Evolutionary conservation across 2,113 vertebrate genomes (phyloP), one percentile per base, ranked within the genome.

Genomic region (Oxyura jamaicensis): DNA sequence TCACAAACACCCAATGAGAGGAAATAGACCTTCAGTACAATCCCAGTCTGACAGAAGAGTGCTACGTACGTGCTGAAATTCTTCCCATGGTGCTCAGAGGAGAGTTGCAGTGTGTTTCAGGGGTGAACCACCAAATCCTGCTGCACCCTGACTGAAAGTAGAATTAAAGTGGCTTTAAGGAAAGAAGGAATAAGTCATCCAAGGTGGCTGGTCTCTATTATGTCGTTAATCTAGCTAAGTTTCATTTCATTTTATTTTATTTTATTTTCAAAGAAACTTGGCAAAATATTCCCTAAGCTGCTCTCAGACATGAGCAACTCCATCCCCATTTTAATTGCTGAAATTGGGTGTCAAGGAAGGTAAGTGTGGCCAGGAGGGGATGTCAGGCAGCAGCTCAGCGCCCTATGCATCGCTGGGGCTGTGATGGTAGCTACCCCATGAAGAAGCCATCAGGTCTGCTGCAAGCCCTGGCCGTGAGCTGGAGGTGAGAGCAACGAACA

Each of bases 331-430:
- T 75, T 25, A 52, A 6, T 41, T 58, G 17, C 42, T 41, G 53
- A n/a, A 35, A 33, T 0, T 50, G n/a, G 7, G 41, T 44, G 50
- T 39, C 67, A 36, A 73, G 35, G 39, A 39, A 39, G n/a, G 44
- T 11, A 8, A 2, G 11, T 31, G 18, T 35, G 41, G 17, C 41
- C 0, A 5, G 46, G 55, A 16, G 66, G 18, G 35, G 18, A 16
- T 18, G 19, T 12, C 19, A 23, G 36, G 39, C 13, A 39, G 52
- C 13, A 26, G 10, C 6, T 62, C 55, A 53, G 33, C 39, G 44
- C 13, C 50, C 4, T 15, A 5, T 0, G 2, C 28, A 1, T 13
- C 20, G 41, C 56, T 10, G 17, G 1, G 22, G 12, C 50, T 33
- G 20, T 63, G 48, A 4, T 0, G 1, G 36, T 31, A 35, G 53